Evolutionary conservation across 2,888 invertebrate species (phyloP).

Genomic region (Cephus pygmeus): DNA sequence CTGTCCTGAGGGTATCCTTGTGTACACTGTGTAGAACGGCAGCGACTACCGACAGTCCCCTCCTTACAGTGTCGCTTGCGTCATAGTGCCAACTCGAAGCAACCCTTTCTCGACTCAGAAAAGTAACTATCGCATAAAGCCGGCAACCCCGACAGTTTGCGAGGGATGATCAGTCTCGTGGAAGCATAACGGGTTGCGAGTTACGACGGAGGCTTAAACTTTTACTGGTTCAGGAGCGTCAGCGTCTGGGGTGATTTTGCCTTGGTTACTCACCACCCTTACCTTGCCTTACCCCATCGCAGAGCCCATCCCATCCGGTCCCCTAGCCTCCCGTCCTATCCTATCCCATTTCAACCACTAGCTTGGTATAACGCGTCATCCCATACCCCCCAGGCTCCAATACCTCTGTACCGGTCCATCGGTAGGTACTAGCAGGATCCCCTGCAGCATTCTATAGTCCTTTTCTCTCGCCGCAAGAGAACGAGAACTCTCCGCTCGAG

Average conservation of each 20-base stretch:
- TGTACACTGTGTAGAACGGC: background rate
- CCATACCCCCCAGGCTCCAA: background rate
- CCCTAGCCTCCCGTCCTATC: constrained; percentile 17
- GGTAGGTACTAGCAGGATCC: background rate
- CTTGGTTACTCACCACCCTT: constrained; percentile 16
- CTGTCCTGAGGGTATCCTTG: background rate
- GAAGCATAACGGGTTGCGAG: constrained; percentile 49
- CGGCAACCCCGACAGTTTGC: constrained; percentile 46
- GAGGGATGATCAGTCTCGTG: constrained; percentile 50
- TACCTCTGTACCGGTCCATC: background rate
- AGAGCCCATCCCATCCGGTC: constrained; percentile 13
- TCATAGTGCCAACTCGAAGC: background rate
- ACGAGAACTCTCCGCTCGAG: background rate
- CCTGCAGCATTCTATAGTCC: background rate
- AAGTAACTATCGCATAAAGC: constrained; percentile 48
- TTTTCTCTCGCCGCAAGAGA: background rate
- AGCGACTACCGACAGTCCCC: background rate
- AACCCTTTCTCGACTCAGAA: constrained; percentile 3
- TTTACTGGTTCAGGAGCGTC: constrained; percentile 55
- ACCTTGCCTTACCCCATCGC: background rate
- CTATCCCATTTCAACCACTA: constrained; percentile 16
- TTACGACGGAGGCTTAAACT: constrained; percentile 57
- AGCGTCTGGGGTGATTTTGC: constrained; percentile 56
- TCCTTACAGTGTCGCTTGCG: background rate
- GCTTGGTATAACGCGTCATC: constrained; percentile 2